Evolutionary conservation across 2,888 invertebrate genomes (phyloP).

Genomic region (Drosophila prostipennis): DNA sequence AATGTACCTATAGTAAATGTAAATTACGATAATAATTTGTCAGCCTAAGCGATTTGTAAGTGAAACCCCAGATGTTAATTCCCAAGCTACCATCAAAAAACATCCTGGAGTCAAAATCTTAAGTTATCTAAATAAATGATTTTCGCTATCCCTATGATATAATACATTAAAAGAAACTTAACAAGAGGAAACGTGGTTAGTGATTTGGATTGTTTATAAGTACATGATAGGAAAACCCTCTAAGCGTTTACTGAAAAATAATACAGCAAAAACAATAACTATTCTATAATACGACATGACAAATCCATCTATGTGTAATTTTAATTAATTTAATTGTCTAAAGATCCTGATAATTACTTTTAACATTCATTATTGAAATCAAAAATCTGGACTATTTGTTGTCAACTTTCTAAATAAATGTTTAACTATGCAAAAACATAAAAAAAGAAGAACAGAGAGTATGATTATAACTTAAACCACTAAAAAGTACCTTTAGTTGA

Average conservation of each 20-base stretch:
- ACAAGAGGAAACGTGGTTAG: slow-evolving; percentile 81
- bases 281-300: slow-evolving; percentile 24
- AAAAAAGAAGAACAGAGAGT: background rate
- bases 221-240: slow-evolving; percentile 46
- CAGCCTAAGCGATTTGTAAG: slow-evolving; percentile 55
- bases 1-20: slow-evolving; percentile 78
- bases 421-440: background rate
- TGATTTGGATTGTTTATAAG: slow-evolving; percentile 80
- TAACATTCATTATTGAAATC: slow-evolving; percentile 31
- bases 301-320: slow-evolving; percentile 40
- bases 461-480: slow-evolving; percentile 6
- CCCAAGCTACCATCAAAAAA: slow-evolving; percentile 24
- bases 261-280: slow-evolving; percentile 17
- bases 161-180: slow-evolving; percentile 50
- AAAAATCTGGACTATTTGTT: slow-evolving; percentile 34
- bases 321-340: slow-evolving; percentile 51
- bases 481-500: slow-evolving; percentile 28
- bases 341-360: slow-evolving; percentile 21
- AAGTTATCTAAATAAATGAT: slow-evolving; percentile 22
- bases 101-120: slow-evolving; percentile 20
- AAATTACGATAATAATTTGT: slow-evolving; percentile 80
- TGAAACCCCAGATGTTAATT: slow-evolving; percentile 9
- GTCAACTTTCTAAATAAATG: slow-evolving; percentile 43
- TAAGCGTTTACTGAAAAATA: slow-evolving; percentile 11
- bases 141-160: slow-evolving; percentile 27